Evolutionary conservation across 2,113 vertebrate genomes (phyloP), one percentile per base, ranked within the genome.

Genomic region (Triplophysa tibetana): DNA sequence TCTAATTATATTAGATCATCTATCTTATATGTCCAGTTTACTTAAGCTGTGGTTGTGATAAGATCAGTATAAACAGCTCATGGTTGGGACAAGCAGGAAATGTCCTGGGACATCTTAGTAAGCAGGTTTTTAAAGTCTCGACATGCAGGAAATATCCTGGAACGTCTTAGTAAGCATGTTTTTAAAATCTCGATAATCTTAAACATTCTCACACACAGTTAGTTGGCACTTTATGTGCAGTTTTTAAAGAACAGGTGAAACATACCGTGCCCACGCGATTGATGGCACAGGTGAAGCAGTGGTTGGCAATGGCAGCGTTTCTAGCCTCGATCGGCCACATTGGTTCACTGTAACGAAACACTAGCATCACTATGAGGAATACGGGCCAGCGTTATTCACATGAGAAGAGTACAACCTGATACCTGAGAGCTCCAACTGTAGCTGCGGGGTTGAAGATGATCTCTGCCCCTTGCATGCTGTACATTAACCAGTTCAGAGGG

Each of bases 401-500:
- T n/a, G 45, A 48, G 16, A 77, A 58, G 13, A 70, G 19, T 52
- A 10, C 0, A 50, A 11, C 56, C 8, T 16, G 29, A 66, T 79
- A 99, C 98, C 98, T 99, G 85, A 99, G 95, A 0, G 65, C 78
- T 26, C 97, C 97, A 4, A 95, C 92, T 10, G 98, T 99, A 62
- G 97, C 98, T 0, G 96, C 97, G 8, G 98, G 98, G 87, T 99
- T 99, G 75, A 99, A 98, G 90, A 99, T 96, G 89, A 99, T 95
- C 91, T 99, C 96, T 0, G 98, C 98, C 85, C 97, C 96, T 0
- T 98, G 96, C 82, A 98, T 69, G 24, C 95, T 95, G 66, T 94
- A 99, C 95, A 98, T 94, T 33, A 98, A 93, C 98, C 98, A 99
- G 89, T 99, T 99, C 79, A 99, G 95, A 54, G 98, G 97, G 77